Base-by-base conservation (phyloP, 2,888 invertebrate genomes). In the Ceraclea dissimilis region DNA sequence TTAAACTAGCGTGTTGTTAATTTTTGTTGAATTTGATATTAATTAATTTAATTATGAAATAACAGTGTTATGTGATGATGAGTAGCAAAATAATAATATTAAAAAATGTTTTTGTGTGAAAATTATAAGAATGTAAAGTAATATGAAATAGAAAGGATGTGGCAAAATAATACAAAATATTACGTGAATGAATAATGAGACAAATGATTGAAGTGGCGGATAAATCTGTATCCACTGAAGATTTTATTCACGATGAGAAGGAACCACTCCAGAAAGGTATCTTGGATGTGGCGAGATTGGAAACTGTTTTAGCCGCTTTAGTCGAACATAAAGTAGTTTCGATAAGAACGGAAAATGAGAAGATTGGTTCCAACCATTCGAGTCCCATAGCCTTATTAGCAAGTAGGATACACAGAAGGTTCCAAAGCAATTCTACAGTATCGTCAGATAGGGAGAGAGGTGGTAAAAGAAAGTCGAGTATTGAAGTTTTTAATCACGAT, bases 291-390 rank as follows among this genome's bases (percentile, higher is more conserved):
- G 80, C 83, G 62, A 80, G 83, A 64, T 75, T 84, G 67, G 86
- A 87, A 71, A 83, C 85, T 51, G 83, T 86, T 63, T 76, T 87
- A 64, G 82, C 85, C 54, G 84, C 85, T 63, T 75, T 86, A 61
- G 84, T 87, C 63, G 84, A 86, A 71, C 82, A 81, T 65, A 87
- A 87, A 39, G 61, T 58, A 16, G 61, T 61, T 13, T 59, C 61
- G 8, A 61, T 61, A 8, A 49, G 61, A 39, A 59, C 57, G 5
- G 61, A 61, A 50, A 59, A 56, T 47, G 61, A 59, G 39, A 59
- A 53, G 53, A 39, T 13, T 16, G 52, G 43, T 20, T 61, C 61
- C 4, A 58, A 58, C 44, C 61, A 61, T 49, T 61, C 61, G 18
- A 61, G 61, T 56, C 61, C 61, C 8, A 59, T 61, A 20, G 59